Evolutionary conservation across 1,140 invertebrate genomes (phyloP), one percentile per base, ranked within the genome.

Genomic region (Drosophila subobscura): DNA sequence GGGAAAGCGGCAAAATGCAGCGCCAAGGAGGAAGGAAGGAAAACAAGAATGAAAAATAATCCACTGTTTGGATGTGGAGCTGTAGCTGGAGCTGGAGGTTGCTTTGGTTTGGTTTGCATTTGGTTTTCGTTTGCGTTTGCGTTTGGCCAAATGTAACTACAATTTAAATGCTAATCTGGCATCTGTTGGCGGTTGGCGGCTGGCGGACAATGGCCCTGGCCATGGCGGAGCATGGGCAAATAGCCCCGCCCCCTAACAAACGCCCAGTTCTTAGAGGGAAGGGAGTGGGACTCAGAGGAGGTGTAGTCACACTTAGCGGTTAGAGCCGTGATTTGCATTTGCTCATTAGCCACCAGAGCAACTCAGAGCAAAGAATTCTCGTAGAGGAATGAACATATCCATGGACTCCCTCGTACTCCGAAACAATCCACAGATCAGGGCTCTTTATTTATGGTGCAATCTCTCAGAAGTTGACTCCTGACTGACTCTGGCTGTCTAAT

Each of bases 131-230:
- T 71, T 72, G 60, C 47, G 27, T 54, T 64, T 63, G 65, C 59
- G 47, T 65, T 79, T 85, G 76, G 80, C 64, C 72, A 85, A 85
- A 85, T 85, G 80, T 86, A 85, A 85, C 77, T 85, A 85, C 80
- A 85, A 85, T 85, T 86, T 85, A 85, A 85, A 85, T 85, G 80
- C 80, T 85, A 85, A 85, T 85, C 80, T 85, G 81, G 80, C 80
- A 85, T 85, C 80, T 85, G 80, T 68, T 84, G 72, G 79, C 75
- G 79, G 79, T 73, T 77, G 75, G 79, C 72, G 79, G 79, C 52
- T 52, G 58, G 64, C 47, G 63, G 70, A 65, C 66, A 64, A 74
- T 65, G 56, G 53, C 52, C 33, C 33, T 37, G 33, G 29, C 29
- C 8, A 52, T 22, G 27, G 46, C 20, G 8, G 37, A 58, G 70